Evolutionary conservation across 2,797 vertebrate species (phyloP).

Genomic region (Lophotriccus pileatus): DNA sequence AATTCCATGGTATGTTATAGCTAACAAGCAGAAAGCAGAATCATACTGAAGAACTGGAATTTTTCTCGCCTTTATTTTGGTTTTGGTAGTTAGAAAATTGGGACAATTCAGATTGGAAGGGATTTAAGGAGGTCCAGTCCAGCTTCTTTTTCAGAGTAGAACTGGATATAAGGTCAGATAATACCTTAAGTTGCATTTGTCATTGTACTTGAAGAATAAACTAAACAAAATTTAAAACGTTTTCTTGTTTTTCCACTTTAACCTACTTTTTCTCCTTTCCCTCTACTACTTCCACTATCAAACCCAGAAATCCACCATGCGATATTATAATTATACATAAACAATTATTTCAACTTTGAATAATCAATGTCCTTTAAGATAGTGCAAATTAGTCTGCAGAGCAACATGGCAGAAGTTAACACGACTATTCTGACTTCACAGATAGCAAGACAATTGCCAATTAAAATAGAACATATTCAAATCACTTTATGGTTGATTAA

Average conservation of each 20-base stretch:
- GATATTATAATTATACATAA: neutral
- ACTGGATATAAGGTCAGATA: neutral
- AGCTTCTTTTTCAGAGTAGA: neutral
- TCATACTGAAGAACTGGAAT: neutral
- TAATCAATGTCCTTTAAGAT: neutral
- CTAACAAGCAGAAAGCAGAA: neutral
- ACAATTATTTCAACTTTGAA: neutral
- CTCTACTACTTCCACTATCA: neutral
- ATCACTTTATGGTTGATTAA: conserved; percentile 18
- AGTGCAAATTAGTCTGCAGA: neutral
- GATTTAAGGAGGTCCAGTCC: neutral
- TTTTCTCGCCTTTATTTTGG: neutral
- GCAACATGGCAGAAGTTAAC: conserved; percentile 55
- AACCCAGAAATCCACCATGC: neutral
- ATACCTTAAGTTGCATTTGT: neutral
- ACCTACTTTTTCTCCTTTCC: neutral
- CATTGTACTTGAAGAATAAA: neutral
- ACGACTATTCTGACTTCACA: conserved; percentile 22
- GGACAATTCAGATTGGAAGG: neutral
- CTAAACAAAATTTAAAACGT: neutral
- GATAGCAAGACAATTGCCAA: conserved; percentile 5
- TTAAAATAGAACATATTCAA: conserved; percentile 43
- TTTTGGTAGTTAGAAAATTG: neutral
- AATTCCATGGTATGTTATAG: neutral
- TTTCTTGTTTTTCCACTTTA: neutral